Evolutionary conservation across 2,888 invertebrate species (phyloP), one percentile per base, ranked within the genome.

Genomic region (Lissocephala sabroskyi): DNA sequence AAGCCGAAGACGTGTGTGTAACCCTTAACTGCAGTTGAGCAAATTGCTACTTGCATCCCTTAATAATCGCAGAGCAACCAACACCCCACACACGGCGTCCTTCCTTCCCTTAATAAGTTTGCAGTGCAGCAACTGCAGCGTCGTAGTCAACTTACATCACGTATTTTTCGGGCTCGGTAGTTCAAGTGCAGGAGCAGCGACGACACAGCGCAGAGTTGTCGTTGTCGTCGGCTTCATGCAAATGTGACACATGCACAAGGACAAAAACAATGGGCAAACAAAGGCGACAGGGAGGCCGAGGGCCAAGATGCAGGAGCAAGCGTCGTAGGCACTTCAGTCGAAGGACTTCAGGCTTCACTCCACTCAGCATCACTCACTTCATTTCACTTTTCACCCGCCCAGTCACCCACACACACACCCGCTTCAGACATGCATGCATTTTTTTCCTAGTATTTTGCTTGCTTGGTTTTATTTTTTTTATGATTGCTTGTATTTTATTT

Each of bases 211-310:
- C 23, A 23, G 23, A 23, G 3, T 23, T 23, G 23, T 7, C 3
- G 23, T 23, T 7, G 23, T 5, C 23, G 23, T 7, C 7, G 23
- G 23, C 23, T 23, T 3, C 7, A 7, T 23, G 23, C 23, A 23
- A 23, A 23, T 23, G 23, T 23, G 23, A 23, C 79, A 79, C 79
- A 79, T 81, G 81, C 76, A 79, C 65, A 80, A 80, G 79, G 78
- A 64, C 58, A 57, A 61, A 46, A 56, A 41, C 36, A 33, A 41
- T n/a, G n/a, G n/a, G 10, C 29, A 23, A 45, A 41, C 30, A 46
- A 32, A 29, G 35, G 14, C 28, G 35, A 33, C 36, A 40, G 46
- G 35, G 45, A 33, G 35, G 23, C 23, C 23, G 3, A 5, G 23
- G 23, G 23, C 23, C 23, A 23, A 23, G 23, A 23, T 5, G 7